Conservation (phyloP, 1,140 invertebrate genomes). For the Zaprionus africanus region DNA sequence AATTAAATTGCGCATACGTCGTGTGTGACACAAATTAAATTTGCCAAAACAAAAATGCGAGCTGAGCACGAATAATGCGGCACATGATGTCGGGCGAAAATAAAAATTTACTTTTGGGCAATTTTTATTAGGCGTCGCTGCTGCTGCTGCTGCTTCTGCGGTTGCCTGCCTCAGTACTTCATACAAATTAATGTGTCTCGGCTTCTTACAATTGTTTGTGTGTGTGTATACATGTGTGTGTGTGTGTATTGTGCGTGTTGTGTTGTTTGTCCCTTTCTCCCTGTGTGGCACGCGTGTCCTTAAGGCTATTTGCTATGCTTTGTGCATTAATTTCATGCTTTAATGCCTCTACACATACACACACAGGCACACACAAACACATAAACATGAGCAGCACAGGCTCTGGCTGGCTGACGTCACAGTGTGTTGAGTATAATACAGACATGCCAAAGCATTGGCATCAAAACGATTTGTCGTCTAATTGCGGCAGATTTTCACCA, state of each 20-base stretch:
- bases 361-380: conserved; percentile 17
- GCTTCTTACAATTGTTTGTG: conserved; percentile 7
- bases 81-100: conserved; percentile 21
- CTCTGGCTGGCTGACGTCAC: conserved; percentile 49
- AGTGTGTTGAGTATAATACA: conserved; percentile 23
- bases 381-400: conserved; percentile 10
- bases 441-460: not conserved
- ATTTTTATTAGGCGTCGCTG: conserved; percentile 53
- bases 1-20: conserved; percentile 61
- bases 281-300: conserved; percentile 50
- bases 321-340: conserved; percentile 69
- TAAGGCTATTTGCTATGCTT: conserved; percentile 59
- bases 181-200: conserved; percentile 50
- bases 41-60: conserved; percentile 38
- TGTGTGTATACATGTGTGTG: conserved; percentile 16
- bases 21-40: conserved; percentile 57
- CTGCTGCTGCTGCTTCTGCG: conserved; percentile 34
- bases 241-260: conserved; percentile 2
- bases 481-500: conserved; percentile 58
- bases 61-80: conserved; percentile 31
- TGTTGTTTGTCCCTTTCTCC: conserved; percentile 8
- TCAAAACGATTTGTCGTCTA: conserved; percentile 59
- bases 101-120: conserved; percentile 59
- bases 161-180: conserved; percentile 36
- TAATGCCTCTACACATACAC: conserved; percentile 51